These are phyloP conservation scores for Timema podura DNA, from an alignment of 2,888 invertebrate species.

Conservation along the genomic window DNA sequence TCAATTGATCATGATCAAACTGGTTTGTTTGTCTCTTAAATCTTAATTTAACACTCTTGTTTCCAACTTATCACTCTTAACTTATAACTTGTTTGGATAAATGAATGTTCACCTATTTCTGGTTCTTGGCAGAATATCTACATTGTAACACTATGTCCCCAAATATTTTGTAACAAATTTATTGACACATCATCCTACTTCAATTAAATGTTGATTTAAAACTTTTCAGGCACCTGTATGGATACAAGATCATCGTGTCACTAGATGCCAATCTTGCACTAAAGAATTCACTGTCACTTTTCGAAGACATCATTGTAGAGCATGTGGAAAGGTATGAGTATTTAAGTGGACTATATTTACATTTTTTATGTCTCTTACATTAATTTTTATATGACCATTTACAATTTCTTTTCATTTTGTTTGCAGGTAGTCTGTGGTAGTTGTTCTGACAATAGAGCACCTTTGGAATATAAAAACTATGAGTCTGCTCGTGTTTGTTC, in stretches of 20 bases:
- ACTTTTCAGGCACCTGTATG: slow-evolving; percentile 51
- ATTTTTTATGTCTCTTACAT: neutral
- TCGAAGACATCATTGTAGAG: slow-evolving; percentile 62
- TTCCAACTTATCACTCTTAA: no score
- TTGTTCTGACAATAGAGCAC: slow-evolving; percentile 55
- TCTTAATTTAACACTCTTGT: no score
- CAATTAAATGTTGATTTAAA: neutral
- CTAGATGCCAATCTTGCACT: slow-evolving; percentile 62
- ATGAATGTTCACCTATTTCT: no score
- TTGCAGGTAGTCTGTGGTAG: slow-evolving; percentile 57
- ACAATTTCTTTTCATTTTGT: slow-evolving; percentile 12
- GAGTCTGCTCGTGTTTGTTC: slow-evolving; percentile 51
- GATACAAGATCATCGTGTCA: slow-evolving; percentile 56
- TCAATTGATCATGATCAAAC: no score
- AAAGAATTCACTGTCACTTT: slow-evolving; percentile 59
- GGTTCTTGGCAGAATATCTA: no score
- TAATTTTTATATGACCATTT: neutral
- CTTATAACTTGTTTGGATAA: no score
- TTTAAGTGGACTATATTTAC: neutral
- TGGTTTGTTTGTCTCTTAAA: no score
- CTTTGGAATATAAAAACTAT: slow-evolving; percentile 50
- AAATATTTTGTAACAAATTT: no score
- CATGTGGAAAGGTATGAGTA: slow-evolving; percentile 57
- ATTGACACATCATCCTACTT: neutral
- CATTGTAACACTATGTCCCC: no score